phyloP scores from a whole-genome alignment of 2,888 invertebrate genomes.

The Calliopum simillimum region DNA sequence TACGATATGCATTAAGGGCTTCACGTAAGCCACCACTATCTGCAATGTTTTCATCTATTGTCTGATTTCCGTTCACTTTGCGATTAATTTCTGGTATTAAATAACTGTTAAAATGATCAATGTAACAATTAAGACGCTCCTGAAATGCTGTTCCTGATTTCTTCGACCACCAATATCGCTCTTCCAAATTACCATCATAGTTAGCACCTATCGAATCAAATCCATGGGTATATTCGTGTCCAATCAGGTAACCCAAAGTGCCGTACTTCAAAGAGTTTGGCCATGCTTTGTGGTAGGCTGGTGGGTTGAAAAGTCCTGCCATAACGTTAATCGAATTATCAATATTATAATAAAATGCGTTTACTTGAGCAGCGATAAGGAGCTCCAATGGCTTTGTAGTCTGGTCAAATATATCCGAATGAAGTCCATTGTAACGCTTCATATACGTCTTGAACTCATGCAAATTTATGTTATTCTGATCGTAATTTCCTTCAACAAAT shows the following conservation, averaged over 20 bases:
- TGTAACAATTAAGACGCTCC: slow-evolving; percentile 58
- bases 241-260: slow-evolving; percentile 59
- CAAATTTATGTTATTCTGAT: slow-evolving; percentile 52
- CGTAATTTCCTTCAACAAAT: slow-evolving; percentile 49
- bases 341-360: slow-evolving; percentile 60
- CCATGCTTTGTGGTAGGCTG: slow-evolving; percentile 57
- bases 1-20: slow-evolving; percentile 56
- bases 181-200: slow-evolving; percentile 50
- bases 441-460: slow-evolving; percentile 48
- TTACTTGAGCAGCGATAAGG: slow-evolving; percentile 56
- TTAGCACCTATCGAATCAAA: slow-evolving; percentile 57
- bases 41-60: slow-evolving; percentile 62
- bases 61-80: slow-evolving; percentile 55
- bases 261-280: slow-evolving; percentile 61
- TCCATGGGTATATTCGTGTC: slow-evolving; percentile 63
- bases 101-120: slow-evolving; percentile 55
- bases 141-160: slow-evolving; percentile 54
- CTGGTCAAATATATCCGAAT: slow-evolving; percentile 46
- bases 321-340: slow-evolving; percentile 63
- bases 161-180: slow-evolving; percentile 58
- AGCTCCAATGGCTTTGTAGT: slow-evolving; percentile 55
- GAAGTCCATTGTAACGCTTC: slow-evolving; percentile 52
- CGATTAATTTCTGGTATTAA: slow-evolving; percentile 60
- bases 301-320: slow-evolving; percentile 60
- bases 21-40: slow-evolving; percentile 59